These are phyloP conservation scores for Poecilia velifera DNA, from an alignment of 2,797 vertebrate species.

Conservation along the genomic window DNA sequence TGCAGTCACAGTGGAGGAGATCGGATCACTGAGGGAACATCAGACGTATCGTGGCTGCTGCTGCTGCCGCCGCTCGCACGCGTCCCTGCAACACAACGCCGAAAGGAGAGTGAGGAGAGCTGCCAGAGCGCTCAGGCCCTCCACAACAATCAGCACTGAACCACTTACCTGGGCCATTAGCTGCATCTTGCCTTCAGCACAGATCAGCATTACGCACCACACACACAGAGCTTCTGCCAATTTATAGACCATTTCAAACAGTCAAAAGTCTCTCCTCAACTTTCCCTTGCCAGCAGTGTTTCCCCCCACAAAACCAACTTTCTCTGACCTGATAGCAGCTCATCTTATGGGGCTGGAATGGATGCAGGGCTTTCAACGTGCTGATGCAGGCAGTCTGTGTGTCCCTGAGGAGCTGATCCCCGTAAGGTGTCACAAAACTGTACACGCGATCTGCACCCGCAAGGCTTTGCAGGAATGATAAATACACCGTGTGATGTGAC, in stretches of 20 bases:
- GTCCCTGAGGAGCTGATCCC: slow-evolving; percentile 33
- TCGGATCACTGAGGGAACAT: slow-evolving; percentile 30
- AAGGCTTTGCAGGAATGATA: slow-evolving; percentile 12
- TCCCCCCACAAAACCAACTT: slow-evolving; percentile 32
- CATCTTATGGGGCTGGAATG: not conserved
- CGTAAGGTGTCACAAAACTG: slow-evolving; percentile 18
- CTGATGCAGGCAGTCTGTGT: not conserved
- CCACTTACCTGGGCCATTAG: slow-evolving; percentile 82
- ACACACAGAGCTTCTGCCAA: slow-evolving; percentile 50
- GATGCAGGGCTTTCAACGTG: not conserved
- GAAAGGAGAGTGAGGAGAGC: slow-evolving; percentile 25
- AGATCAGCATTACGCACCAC: slow-evolving; percentile 75
- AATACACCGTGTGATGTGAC: slow-evolving; percentile 10
- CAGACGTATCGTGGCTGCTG: slow-evolving; percentile 20
- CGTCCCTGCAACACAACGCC: slow-evolving; percentile 55
- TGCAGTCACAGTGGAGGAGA: slow-evolving; percentile 17
- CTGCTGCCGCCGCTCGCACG: slow-evolving; percentile 10
- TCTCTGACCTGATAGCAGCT: slow-evolving; percentile 7
- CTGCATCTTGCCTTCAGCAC: slow-evolving; percentile 68
- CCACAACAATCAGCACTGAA: slow-evolving; percentile 75
- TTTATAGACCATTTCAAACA: slow-evolving; percentile 65
- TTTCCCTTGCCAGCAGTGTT: slow-evolving; percentile 48
- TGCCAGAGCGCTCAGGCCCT: slow-evolving; percentile 49
- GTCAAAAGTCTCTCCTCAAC: slow-evolving; percentile 41
- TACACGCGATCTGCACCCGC: slow-evolving; percentile 9